Base-by-base conservation (phyloP, 2,888 invertebrate species). In the Rhagonycha fulva region DNA sequence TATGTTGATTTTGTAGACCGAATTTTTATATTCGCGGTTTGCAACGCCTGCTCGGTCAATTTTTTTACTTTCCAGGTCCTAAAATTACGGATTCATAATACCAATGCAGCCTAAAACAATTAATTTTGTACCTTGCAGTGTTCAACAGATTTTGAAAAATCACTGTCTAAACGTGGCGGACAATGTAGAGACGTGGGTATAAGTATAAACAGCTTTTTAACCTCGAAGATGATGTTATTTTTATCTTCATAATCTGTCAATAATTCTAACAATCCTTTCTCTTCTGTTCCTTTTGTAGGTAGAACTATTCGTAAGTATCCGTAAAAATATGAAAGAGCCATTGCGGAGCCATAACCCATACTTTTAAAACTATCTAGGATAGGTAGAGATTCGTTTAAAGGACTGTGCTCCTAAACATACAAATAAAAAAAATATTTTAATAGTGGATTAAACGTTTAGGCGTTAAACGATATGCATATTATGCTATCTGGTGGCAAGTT, bases 291-390 rank as follows among this genome's bases (percentile, higher is more conserved):
- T 60, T 85, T 87, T n/a, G 85, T 77, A 1, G 91, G 91, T 19
- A 93, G 84, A 23, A 93, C 86, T 62, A 92, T 88, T 9, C 87
- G 87, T 1, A 93, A 86, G 82, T 93, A 93, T 0, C 93, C 93
- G 79, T 92, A 90, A 82, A 90, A 92, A 85, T 89, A 93, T 60
- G 89, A 91, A 76, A 90, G 90, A 0, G 93, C 93, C 92, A 93
- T 92, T 4, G 91, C 91, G 0, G 90, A 89, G 0, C 93, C 93
- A 81, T 92, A 92, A 80, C 90, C 89, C 26, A 90, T 81, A 14
- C 89, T 83, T 88, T 88, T 68, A 83, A 87, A 84, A 81, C 86
- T 82, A 62, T 83, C 82, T 19, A 88, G n/a, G n/a, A n/a, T 83
- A 80, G 82, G 81, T 62, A 84, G 74, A 9, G 86, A 84, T 19